Evolutionary conservation across 2,888 invertebrate genomes (phyloP).

Genomic region (Brachyptera risi): DNA sequence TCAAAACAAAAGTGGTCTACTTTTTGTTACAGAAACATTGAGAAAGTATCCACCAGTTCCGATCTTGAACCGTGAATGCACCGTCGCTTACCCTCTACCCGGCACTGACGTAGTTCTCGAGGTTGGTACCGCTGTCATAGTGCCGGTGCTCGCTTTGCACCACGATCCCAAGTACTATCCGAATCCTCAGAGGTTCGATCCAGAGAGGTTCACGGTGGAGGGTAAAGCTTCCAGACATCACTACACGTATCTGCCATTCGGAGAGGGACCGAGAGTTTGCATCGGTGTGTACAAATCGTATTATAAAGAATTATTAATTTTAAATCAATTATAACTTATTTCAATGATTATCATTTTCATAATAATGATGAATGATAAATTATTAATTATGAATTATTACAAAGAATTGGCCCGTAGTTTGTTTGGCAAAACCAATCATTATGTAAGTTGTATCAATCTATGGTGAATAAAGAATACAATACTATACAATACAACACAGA

Average conservation of each 20-base stretch:
- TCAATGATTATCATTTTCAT: too few relatives aligned
- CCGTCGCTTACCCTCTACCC: neutral
- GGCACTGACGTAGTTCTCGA: neutral
- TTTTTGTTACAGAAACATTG: conserved; percentile 3
- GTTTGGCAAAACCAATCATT: too few relatives aligned
- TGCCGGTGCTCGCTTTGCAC: conserved; percentile 37
- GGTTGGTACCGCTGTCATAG: conserved; percentile 33
- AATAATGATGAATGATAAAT: too few relatives aligned
- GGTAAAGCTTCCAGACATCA: conserved; percentile 32
- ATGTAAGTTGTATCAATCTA: too few relatives aligned
- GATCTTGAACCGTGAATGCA: neutral
- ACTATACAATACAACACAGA: too few relatives aligned
- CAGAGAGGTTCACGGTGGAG: conserved; percentile 37
- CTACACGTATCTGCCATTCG: conserved; percentile 29
- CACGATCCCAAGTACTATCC: conserved; percentile 36
- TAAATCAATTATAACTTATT: too few relatives aligned
- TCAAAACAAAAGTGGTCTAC: too few relatives aligned
- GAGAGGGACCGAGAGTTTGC: conserved; percentile 26
- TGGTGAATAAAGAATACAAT: too few relatives aligned
- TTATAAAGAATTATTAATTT: too few relatives aligned
- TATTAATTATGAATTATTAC: too few relatives aligned
- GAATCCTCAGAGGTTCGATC: conserved; percentile 39
- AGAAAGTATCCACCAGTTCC: conserved; percentile 5
- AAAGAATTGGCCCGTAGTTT: too few relatives aligned
- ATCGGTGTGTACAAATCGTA: conserved; percentile 34